These are phyloP conservation scores for Thunnus thynnus DNA, from an alignment of 2,113 vertebrate species.

Conservation along the genomic window DNA sequence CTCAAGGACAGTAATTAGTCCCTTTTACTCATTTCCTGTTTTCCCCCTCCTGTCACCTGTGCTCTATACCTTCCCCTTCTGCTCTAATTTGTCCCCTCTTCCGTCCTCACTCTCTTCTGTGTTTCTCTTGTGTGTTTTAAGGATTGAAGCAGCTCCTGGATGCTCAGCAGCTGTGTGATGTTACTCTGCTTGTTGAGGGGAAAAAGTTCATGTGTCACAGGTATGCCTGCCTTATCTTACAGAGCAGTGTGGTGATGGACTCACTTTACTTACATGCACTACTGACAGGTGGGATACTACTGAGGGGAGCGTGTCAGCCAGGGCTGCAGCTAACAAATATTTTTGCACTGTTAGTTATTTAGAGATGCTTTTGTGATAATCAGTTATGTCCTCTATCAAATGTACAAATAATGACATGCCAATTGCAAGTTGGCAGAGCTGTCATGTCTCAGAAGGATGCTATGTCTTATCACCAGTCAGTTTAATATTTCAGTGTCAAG, in stretches of 20 bases:
- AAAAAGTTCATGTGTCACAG: constrained; percentile 89
- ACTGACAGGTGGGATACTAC: no score
- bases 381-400: no score
- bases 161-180: constrained; percentile 87
- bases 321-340: not conserved
- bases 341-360: no score
- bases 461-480: no score
- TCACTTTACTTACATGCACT: no score
- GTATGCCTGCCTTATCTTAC: constrained; percentile 42
- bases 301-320: no score
- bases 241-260: no score
- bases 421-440: no score
- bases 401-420: no score
- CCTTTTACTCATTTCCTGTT: not conserved
- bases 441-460: no score
- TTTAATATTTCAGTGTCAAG: no score
- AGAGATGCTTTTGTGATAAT: no score
- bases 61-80: not conserved
- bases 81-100: not conserved
- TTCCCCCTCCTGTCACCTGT: not conserved
- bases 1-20: not conserved
- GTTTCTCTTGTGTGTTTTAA: constrained; percentile 38
- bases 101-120: not conserved
- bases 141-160: constrained; percentile 87
- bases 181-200: constrained; percentile 87